Percentiles rank a stretch among this genome's conserved stretches.
Conservation (phyloP, 1,140 invertebrate genomes). For the Oedothorax gibbosus region DNA sequence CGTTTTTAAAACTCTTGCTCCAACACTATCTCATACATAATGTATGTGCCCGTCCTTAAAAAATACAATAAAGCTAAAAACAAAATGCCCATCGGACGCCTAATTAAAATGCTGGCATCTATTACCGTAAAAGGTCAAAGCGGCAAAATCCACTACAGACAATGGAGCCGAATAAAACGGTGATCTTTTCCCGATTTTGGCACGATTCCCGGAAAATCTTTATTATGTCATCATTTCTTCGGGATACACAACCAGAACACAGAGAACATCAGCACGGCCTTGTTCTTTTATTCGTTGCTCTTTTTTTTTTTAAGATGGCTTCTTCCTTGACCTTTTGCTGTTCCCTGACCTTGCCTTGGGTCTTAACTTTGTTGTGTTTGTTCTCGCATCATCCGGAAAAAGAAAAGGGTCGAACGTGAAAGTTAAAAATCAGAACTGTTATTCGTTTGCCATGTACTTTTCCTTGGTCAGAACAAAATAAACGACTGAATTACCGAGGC, state of each 20-base stretch:
- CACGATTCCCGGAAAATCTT: background rate
- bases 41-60: too few relatives aligned
- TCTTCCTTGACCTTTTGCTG: background rate
- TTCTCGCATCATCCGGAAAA: background rate
- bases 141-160: background rate
- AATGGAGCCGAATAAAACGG: background rate
- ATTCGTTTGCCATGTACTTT: background rate
- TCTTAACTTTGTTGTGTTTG: background rate
- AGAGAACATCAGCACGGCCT: background rate
- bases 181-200: background rate
- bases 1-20: too few relatives aligned
- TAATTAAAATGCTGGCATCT: background rate
- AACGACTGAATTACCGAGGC: background rate
- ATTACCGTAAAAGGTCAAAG: slow-evolving; percentile 17
- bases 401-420: too few relatives aligned
- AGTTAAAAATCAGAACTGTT: background rate
- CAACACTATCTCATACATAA: too few relatives aligned
- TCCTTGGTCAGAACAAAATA: background rate
- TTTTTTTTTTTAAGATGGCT: background rate
- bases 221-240: background rate
- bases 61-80: too few relatives aligned
- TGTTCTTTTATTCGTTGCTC: background rate
- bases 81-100: too few relatives aligned
- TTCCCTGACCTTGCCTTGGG: background rate
- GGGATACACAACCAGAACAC: background rate